Evolutionary conservation across 2,888 invertebrate species (phyloP), one percentile per base, ranked within the genome.

Genomic region (Lasioglossum villosulum): DNA sequence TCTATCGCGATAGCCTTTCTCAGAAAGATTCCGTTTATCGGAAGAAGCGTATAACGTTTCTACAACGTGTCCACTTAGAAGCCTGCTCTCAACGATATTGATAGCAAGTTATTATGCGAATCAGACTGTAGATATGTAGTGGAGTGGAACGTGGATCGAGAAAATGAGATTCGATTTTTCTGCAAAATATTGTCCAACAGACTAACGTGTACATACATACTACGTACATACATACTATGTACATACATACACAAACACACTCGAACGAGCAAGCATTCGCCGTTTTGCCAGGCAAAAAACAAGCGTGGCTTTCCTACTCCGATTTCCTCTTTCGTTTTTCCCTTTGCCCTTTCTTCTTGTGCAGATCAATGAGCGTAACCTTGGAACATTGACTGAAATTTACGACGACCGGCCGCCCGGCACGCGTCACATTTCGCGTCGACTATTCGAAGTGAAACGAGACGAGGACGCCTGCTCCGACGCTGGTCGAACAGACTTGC

Each of bases 401-500:
- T 16, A 30, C 63, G 63, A 63, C 2, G 16, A 16, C 52, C n/a
- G 52, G 52, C n/a, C 52, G 52, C 0, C n/a, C n/a, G 56, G 56
- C 63, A 30, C 63, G 63, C 63, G 30, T 63, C 5, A 30, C 63
- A 30, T 63, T 63, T 63, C 63, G 63, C 16, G 16, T 30, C 63
- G 63, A 63, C 63, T 30, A 30, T 30, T 6, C 63, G 30, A 30
- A 1, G n/a, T 56, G 52, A 10, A 30, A 30, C 63, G 30, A 2
- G 63, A 30, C 63, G 30, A 63, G 6, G 30, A 16, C 27, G 23
- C 37, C 23, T 39, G 4, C 34, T 1, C 37, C 39, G 37, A 37
- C 14, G 14, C 8, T 68, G 68, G 37, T 68, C 68, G 0, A 59
- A 23, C 27, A 75, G 79, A 72, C 84, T 84, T 84, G 84, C 84